Percentiles rank a stretch among this genome's conserved stretches.
phyloP scores from a whole-genome alignment of 2,797 vertebrate genomes.

The Phrynocephalus forsythii region DNA sequence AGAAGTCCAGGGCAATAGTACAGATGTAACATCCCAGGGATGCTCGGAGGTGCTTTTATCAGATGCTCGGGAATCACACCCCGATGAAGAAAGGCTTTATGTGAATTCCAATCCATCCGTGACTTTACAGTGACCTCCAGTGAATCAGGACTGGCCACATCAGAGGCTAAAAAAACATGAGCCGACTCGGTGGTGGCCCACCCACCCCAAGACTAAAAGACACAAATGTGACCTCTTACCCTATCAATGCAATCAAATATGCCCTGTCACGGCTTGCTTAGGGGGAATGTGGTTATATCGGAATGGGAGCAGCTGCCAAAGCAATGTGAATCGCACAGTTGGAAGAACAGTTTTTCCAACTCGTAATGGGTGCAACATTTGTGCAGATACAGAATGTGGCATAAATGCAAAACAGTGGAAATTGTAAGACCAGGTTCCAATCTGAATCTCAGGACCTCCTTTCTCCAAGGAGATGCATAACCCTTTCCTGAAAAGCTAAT shows the following conservation, averaged over 20 bases:
- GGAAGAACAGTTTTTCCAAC: background rate
- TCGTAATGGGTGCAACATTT: background rate
- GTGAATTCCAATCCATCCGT: background rate
- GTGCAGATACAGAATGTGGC: background rate
- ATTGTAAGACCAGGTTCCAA: background rate
- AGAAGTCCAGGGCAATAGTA: background rate
- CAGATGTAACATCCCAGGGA: no score
- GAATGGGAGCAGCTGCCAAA: background rate
- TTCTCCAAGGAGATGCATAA: background rate
- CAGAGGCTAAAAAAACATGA: background rate
- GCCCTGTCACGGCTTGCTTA: background rate
- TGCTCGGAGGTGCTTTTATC: background rate
- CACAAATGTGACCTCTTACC: background rate
- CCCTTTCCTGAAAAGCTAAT: background rate
- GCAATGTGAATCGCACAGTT: background rate
- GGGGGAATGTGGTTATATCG: background rate
- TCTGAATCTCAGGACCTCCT: conserved; percentile 5
- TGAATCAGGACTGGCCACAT: background rate
- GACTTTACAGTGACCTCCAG: background rate
- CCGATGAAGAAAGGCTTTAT: background rate
- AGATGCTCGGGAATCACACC: background rate
- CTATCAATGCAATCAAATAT: background rate
- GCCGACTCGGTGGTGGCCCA: background rate
- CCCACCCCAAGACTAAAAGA: background rate
- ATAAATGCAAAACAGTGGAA: background rate